Evolutionary conservation across 2,797 vertebrate species (phyloP).

Genomic region (Helostoma temminkii): DNA sequence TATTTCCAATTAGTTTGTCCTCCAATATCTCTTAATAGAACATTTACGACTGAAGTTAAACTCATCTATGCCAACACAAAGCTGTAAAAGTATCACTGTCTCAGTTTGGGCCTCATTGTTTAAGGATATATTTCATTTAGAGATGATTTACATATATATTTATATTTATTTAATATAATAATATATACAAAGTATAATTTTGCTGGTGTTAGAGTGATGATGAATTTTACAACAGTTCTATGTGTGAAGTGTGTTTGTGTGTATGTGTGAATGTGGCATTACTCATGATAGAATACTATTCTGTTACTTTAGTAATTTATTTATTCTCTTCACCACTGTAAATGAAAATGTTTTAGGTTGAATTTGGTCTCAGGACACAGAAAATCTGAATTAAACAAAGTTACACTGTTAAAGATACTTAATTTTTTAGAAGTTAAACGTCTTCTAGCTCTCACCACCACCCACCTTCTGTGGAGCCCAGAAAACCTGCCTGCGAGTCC

Average conservation of each 20-base stretch:
- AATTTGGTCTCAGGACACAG: background rate
- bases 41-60: background rate
- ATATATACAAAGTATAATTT: too few relatives aligned
- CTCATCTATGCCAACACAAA: background rate
- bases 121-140: slow-evolving; percentile 21
- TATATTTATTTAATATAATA: slow-evolving; percentile 28
- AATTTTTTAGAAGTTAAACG: background rate
- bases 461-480: background rate
- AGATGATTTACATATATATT: slow-evolving; percentile 25
- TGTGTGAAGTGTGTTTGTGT: slow-evolving; percentile 17
- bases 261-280: slow-evolving; percentile 7
- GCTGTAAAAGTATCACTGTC: background rate
- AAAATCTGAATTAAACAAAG: background rate
- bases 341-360: slow-evolving; percentile 5
- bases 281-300: background rate
- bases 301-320: slow-evolving; percentile 26
- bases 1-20: too few relatives aligned
- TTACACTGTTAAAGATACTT: background rate
- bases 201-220: slow-evolving; percentile 19
- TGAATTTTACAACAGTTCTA: slow-evolving; percentile 11
- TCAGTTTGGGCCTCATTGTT: slow-evolving; percentile 13
- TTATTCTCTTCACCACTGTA: slow-evolving; percentile 36
- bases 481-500: background rate
- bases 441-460: background rate
- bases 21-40: too few relatives aligned